Conservation (phyloP, 2,888 invertebrate species). For the Rhyacophila evoluta region DNA sequence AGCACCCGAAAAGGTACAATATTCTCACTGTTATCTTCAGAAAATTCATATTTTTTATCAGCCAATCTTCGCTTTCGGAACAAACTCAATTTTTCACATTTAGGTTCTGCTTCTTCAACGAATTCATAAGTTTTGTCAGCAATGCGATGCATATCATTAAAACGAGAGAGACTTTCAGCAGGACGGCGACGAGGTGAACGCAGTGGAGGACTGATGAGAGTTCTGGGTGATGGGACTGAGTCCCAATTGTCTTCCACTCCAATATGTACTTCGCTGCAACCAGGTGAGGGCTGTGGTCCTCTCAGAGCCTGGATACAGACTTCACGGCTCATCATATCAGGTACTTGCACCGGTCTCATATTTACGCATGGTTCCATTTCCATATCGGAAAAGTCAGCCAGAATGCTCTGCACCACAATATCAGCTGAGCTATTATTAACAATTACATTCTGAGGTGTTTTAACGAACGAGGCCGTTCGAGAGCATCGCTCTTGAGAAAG, state of each 20-base stretch:
- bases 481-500: constrained; percentile 32
- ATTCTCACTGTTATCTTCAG: constrained; percentile 80
- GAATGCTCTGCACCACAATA: constrained; percentile 72
- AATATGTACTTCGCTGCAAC: constrained; percentile 57
- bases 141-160: constrained; percentile 69
- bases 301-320: constrained; percentile 66
- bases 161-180: constrained; percentile 68
- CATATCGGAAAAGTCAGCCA: constrained; percentile 74
- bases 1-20: constrained; percentile 76
- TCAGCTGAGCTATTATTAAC: constrained; percentile 61
- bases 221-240: constrained; percentile 67
- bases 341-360: constrained; percentile 64
- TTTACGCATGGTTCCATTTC: constrained; percentile 69
- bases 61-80: constrained; percentile 87
- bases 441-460: constrained; percentile 25
- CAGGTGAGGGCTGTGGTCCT: constrained; percentile 62
- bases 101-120: constrained; percentile 83
- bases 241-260: constrained; percentile 69
- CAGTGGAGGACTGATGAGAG: constrained; percentile 66
- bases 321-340: constrained; percentile 68
- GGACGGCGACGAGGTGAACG: constrained; percentile 66
- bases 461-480: neutral
- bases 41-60: constrained; percentile 93
- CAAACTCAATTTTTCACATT: constrained; percentile 88
- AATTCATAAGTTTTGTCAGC: constrained; percentile 87